phyloP scores from a whole-genome alignment of 2,797 vertebrate genomes.

The Periophthalmus magnuspinnatus region DNA sequence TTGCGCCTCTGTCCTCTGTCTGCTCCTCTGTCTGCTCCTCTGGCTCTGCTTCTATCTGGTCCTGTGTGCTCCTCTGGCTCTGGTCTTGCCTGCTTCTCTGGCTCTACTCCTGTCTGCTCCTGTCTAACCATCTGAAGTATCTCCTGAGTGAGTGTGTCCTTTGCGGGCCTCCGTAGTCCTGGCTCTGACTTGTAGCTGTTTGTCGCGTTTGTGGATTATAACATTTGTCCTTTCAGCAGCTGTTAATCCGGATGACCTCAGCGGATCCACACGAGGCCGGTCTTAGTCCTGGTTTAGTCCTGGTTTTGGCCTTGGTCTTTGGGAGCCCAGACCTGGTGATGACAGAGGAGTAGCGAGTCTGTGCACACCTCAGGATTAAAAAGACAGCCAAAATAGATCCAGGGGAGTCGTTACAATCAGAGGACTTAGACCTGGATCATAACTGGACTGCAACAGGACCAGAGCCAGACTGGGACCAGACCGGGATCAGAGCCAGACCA shows the following conservation, averaged over 20 bases:
- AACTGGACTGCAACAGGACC: neutral
- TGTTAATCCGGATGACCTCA: constrained; percentile 57
- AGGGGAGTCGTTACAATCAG: neutral
- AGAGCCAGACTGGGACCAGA: neutral
- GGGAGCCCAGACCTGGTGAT: neutral
- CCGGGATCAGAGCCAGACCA: too few relatives aligned
- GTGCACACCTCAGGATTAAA: constrained; percentile 8
- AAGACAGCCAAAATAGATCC: constrained; percentile 7
- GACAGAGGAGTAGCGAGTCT: constrained; percentile 5
- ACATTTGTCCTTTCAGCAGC: constrained; percentile 63
- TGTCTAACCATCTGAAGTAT: neutral
- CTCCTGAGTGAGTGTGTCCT: neutral
- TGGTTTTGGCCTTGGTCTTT: neutral
- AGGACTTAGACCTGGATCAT: constrained; percentile 4
- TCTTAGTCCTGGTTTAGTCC: constrained; percentile 4
- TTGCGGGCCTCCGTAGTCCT: constrained; percentile 18
- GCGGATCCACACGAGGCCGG: constrained; percentile 5
- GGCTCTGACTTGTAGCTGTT: constrained; percentile 40
- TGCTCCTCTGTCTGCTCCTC: too few relatives aligned
- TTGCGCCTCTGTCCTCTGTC: too few relatives aligned
- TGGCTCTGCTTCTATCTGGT: too few relatives aligned
- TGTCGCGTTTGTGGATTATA: constrained; percentile 58
- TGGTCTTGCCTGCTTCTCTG: neutral
- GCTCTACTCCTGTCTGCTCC: neutral
- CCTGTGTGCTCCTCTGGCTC: neutral